Evolutionary conservation across 92 coral and sea anemone species (phyloP), one percentile per base, ranked within the genome.

Genomic region (Ricordea florida): DNA sequence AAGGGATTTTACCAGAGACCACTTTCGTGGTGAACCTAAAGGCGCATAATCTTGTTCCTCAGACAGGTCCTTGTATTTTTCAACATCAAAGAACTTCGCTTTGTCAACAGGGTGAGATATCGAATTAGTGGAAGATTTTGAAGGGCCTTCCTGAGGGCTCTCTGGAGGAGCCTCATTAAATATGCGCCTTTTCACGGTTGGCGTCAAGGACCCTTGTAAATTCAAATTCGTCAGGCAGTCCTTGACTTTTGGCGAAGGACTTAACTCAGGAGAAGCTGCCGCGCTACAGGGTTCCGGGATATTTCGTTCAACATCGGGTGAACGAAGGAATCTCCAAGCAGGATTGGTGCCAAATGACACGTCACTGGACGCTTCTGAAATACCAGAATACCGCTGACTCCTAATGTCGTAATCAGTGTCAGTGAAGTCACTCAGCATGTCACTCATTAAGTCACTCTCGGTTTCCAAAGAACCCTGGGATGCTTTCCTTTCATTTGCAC

Each of bases 1-100:
- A 20, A 87, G 62, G 1, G 92, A 84, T 23, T 75, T 62, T 10
- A 87, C 92, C 10, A 87, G 87, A 2, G 92, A 87, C 80, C 45
- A 75, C 53, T 62, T 81, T 13, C 66, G 25, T 5, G 92, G 84
- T 0, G 88, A 87, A 4, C 69, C 83, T 35, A 11, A 13, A 20
- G 6, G 18, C 5, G 37, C 58, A 10, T 44, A 27, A 1, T 73
- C 80, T 20, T 61, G 59, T 2, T 73, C 80, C 20, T 58, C 41
- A 5, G 41, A 31, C 22, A 28, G 43, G 24, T 61, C 69, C 10
- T 58, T 58, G 49, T 82, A 79, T 11, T 61, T 57, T 46, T 87
- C 88, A 13, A 87, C 79, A 37, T 87, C 92, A 62, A 87, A 87
- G 71, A 74, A 81, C 47, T 74, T 76, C 3, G 92, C 85, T 43